phyloP scores from a whole-genome alignment of 2,113 vertebrate genomes.

The Kryptolebias marmoratus region DNA sequence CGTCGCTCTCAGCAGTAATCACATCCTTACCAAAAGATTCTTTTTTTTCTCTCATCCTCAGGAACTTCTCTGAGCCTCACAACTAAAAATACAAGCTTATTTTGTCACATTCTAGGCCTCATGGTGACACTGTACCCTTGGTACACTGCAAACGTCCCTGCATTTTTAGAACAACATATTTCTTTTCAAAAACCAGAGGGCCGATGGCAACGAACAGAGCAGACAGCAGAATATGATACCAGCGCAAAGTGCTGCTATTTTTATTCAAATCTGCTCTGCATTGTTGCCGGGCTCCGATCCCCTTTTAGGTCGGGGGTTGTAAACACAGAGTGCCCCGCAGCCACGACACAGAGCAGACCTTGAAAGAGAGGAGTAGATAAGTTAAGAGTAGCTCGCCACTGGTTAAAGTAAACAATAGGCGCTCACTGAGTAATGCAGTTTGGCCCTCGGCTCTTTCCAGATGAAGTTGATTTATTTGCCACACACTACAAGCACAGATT shows the following conservation, averaged over 20 bases:
- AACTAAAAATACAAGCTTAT: slow-evolving; percentile 30
- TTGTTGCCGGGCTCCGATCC: slow-evolving; percentile 48
- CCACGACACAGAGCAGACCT: slow-evolving; percentile 52
- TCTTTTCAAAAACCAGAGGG: slow-evolving; percentile 1
- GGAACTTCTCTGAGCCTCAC: not conserved
- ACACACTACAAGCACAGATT: slow-evolving; percentile 39
- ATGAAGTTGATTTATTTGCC: slow-evolving; percentile 63
- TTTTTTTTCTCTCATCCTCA: slow-evolving; percentile 6
- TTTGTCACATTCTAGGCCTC: slow-evolving; percentile 8
- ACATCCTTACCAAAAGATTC: slow-evolving; percentile 5
- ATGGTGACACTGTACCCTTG: slow-evolving; percentile 24
- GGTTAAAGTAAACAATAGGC: slow-evolving; percentile 70
- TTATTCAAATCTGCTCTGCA: slow-evolving; percentile 49
- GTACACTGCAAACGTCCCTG: slow-evolving; percentile 26
- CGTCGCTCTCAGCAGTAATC: slow-evolving; percentile 17
- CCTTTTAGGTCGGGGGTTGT: slow-evolving; percentile 47
- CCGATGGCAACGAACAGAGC: slow-evolving; percentile 53
- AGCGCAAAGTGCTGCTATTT: slow-evolving; percentile 59
- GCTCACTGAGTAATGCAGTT: slow-evolving; percentile 55
- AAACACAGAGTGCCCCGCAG: slow-evolving; percentile 53
- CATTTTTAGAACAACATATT: slow-evolving; percentile 41
- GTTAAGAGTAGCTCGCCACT: slow-evolving; percentile 37
- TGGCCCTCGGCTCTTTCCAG: slow-evolving; percentile 44
- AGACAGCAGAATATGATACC: slow-evolving; percentile 68
- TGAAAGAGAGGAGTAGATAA: slow-evolving; percentile 38